Evolutionary conservation across 2,797 vertebrate genomes (phyloP), one percentile per base, ranked within the genome.

Genomic region (Australoheros facetus): DNA sequence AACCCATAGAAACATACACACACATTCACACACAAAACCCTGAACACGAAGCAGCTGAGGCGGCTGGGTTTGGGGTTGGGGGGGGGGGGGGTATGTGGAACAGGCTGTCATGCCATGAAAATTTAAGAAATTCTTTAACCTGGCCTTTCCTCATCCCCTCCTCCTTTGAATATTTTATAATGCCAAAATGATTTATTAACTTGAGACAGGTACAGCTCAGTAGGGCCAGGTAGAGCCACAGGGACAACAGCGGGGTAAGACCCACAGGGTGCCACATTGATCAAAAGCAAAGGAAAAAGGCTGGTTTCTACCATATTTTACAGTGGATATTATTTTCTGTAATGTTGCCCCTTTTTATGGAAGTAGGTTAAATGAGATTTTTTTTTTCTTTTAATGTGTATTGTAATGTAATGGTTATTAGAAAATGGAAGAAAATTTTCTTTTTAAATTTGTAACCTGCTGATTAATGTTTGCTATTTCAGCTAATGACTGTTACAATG

Each of bases 91-190:
- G 16, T 95, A 96, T 93, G 95, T 94, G 95, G 95, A 96, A 96
- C 96, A 96, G 97, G 94, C 97, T 97, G 97, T 97, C 96, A 96
- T 90, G 93, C 95, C 94, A 96, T 95, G 96, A 97, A 97, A 97
- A 96, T 97, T 96, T 96, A 96, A 97, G 97, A 97, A 97, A 97
- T 97, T 96, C 96, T 96, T 97, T 96, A 97, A 98, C 97, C 97
- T 94, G 93, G 95, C 96, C 95, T 96, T 94, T 96, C 96, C 96
- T 96, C 95, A 97, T 96, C 95, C 87, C 74, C 71, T 87, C 73
- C 75, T 78, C 84, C 87, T 91, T 91, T 97, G 96, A 97, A 97
- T 97, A 97, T 97, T 97, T 97, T 95, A 97, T 96, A 95, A 93
- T 87, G 87, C 92, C 92, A 97, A 96, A 95, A 92, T 95, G 95